These are phyloP conservation scores for Rhadina sibilatrix DNA, from an alignment of 2,113 vertebrate species.

Conservation along the genomic window DNA sequence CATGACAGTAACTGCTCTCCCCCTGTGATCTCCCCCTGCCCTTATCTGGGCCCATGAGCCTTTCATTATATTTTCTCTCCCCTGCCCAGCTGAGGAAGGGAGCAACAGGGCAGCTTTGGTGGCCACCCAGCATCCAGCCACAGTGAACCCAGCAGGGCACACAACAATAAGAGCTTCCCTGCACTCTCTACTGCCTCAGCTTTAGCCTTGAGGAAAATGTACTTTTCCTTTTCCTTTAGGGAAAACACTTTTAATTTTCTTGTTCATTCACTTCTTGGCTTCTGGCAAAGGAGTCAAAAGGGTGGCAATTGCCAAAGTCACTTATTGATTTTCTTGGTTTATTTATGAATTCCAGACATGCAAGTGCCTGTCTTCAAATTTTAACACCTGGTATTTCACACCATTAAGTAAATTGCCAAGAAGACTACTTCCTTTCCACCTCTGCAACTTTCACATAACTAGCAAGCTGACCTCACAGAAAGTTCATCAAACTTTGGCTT, in stretches of 20 bases:
- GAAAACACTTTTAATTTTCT: slow-evolving; percentile 42
- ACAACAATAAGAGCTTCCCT: background rate
- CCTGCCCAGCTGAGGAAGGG: background rate
- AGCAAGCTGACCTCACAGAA: background rate
- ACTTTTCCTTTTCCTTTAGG: slow-evolving; percentile 1
- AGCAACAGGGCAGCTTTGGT: background rate
- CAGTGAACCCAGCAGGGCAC: background rate
- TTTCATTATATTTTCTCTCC: background rate
- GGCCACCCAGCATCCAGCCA: background rate
- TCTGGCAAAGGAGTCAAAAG: slow-evolving; percentile 48
- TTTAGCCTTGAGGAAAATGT: background rate
- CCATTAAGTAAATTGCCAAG: slow-evolving; percentile 22
- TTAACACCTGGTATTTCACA: slow-evolving; percentile 50
- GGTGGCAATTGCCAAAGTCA: slow-evolving; percentile 11
- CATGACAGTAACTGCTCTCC: background rate
- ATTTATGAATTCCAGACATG: slow-evolving; percentile 50
- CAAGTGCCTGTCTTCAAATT: slow-evolving; percentile 16
- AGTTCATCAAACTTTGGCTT: background rate
- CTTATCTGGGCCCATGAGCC: background rate
- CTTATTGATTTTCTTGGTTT: slow-evolving; percentile 55
- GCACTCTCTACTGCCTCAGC: background rate
- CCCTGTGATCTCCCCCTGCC: background rate
- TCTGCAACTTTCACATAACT: background rate
- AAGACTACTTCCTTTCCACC: background rate
- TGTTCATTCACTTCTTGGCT: slow-evolving; percentile 29